Percentiles rank a stretch among this genome's conserved stretches.
These are phyloP conservation scores for Pteropus rufus DNA, from an alignment of 2,797 vertebrate genomes.

Conservation along the genomic window DNA sequence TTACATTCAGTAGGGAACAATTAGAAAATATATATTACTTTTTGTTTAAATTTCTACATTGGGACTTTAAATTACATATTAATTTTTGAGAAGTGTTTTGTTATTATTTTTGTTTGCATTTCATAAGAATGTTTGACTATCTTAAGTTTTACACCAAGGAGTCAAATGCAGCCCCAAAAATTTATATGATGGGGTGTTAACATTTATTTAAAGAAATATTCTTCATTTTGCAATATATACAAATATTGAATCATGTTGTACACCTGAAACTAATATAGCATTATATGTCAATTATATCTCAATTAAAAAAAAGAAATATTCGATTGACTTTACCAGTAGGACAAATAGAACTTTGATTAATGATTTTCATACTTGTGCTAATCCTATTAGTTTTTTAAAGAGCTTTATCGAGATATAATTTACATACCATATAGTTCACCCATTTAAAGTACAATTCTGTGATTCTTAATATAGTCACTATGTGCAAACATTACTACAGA, in stretches of 20 bases:
- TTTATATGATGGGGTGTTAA: not conserved
- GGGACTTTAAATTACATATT: not conserved
- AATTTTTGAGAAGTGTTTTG: not conserved
- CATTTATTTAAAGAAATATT: not conserved
- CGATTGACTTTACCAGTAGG: not conserved
- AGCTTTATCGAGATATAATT: not conserved
- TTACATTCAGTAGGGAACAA: not conserved
- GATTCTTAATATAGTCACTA: not conserved
- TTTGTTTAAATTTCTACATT: constrained; percentile 30
- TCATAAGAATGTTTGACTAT: not conserved
- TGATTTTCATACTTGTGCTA: not conserved
- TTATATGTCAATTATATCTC: not conserved
- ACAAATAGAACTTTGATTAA: not conserved
- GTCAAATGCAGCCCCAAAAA: not conserved
- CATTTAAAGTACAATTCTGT: constrained; percentile 6
- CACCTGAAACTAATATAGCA: not conserved
- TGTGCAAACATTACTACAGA: not conserved
- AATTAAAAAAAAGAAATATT: not conserved
- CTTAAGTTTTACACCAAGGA: not conserved
- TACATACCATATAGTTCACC: not conserved
- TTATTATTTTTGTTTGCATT: constrained; percentile 5
- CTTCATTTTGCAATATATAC: not conserved
- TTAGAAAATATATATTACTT: constrained; percentile 27
- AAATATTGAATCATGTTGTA: not conserved
- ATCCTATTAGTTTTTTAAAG: not conserved